Conservation (phyloP, 2,888 invertebrate species). For the Oxyscelio sp. region DNA sequence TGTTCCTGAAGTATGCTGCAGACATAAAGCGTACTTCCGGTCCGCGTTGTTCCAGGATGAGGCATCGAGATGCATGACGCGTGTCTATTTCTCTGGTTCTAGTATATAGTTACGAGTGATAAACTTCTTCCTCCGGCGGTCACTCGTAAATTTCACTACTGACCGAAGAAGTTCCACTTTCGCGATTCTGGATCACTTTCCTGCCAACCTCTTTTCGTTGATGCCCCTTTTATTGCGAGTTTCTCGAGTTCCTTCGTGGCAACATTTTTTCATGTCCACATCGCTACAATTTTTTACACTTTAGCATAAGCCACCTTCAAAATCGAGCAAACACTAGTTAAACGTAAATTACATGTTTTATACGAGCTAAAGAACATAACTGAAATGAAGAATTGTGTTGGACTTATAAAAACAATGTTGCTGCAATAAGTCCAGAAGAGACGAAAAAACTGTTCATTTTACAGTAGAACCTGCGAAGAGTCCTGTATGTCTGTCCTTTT, state of each 20-base stretch:
- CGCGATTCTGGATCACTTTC: conserved; percentile 71
- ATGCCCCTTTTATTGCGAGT: conserved; percentile 41
- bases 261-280: too few species aligned
- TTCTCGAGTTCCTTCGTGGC: conserved; percentile 46
- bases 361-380: too few species aligned
- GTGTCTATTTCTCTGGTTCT: conserved; percentile 59
- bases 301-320: too few species aligned
- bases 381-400: too few species aligned
- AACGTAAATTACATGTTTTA: too few species aligned
- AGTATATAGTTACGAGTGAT: conserved; percentile 68
- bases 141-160: conserved; percentile 71
- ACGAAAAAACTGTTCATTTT: too few species aligned
- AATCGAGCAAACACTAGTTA: too few species aligned
- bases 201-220: conserved; percentile 57
- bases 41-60: conserved; percentile 46
- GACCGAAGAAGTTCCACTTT: conserved; percentile 71
- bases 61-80: conserved; percentile 54
- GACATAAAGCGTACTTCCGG: conserved; percentile 57
- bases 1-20: conserved; percentile 28
- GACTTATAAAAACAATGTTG: too few species aligned
- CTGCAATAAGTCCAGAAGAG: too few species aligned
- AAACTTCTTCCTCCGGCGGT: conserved; percentile 64
- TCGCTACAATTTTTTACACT: too few species aligned
- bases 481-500: too few species aligned
- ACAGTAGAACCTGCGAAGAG: too few species aligned